Evolutionary conservation across 2,113 vertebrate genomes (phyloP), one percentile per base, ranked within the genome.

Genomic region (Ploceus nigricollis): DNA sequence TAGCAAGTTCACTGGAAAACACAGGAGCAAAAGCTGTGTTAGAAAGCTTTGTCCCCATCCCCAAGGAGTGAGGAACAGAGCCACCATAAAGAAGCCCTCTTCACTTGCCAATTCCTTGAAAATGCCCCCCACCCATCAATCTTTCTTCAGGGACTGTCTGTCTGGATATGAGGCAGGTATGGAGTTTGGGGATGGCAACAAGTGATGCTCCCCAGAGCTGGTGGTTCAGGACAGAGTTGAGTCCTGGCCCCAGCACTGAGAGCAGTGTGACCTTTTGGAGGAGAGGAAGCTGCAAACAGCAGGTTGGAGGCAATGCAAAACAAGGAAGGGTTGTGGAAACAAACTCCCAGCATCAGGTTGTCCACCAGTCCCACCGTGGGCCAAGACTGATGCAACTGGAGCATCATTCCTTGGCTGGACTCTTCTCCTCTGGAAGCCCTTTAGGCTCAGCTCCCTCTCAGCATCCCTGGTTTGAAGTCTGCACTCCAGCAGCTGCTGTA

Each of bases 1-100:
- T 50, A 99, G 97, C 77, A 99, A 97, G 97, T 99, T 99, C 96
- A 99, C 99, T 99, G 98, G 44, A 98, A 98, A 97, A 98, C 61
- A 98, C 31, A 94, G 39, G 86, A 97, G 51, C 64, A 68, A 64
- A 95, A 89, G 3, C 17, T 61, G 45, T 3, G 2, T 97, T 89
- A 96, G 51, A 68, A 60, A 71, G 25, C 37, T 91, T 69, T 44
- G 16, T 81, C 15, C 23, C 11, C 10, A 1, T 9, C 19, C 35
- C 35, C 5, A 3, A 71, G 7, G 31, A 11, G 6, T 2, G 4
- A 84, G n/a, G 24, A 85, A 33, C 39, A 0, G 4, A 80, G 20
- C 8, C 44, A 63, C 30, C 37, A 42, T 15, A 44, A 58, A 11
- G 2, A 1, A 54, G 25, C 13, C 27, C 37, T 87, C 40, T 48